Evolutionary conservation across 1,140 invertebrate genomes (phyloP), one percentile per base, ranked within the genome.

Genomic region (Caligus rogercresseyi): DNA sequence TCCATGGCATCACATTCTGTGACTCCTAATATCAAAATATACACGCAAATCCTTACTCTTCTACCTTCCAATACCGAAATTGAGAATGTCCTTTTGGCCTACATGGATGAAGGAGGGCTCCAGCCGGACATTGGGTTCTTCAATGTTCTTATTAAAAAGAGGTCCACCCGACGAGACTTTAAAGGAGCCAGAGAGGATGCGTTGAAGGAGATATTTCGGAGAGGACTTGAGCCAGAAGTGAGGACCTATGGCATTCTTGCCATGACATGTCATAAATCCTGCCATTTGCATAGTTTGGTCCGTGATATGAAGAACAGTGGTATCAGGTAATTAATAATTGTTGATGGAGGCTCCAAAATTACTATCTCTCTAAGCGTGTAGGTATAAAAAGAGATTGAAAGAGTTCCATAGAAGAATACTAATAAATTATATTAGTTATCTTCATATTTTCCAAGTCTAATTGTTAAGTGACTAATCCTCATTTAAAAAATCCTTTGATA

Each of bases 111-210:
- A 1, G 16, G 1, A 16, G 13, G 3, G 2, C 16, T 60, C 15
- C 7, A 60, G 26, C 57, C 57, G 2, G 57, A 60, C 25, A 43
- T 60, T 43, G 57, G 26, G 20, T 60, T 60, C 43, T 60, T 60
- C n/a, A 60, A 60, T 31, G 20, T 25, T 11, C 57, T 60, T 31
- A 60, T 60, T 31, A 25, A 43, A n/a, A 14, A 26, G 26, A 25
- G 57, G 51, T 21, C 26, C 7, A 1, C 15, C 1, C 26, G 57
- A 31, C 18, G 26, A n/a, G 57, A 60, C n/a, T 60, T 25, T 43
- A 2, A 25, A 25, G 7, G 2, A 31, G 57, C 24, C n/a, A 20
- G 26, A 43, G 57, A 52, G 18, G 26, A 43, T 43, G 31, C n/a
- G n/a, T 43, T 43, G 31, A 43, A 43, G 7, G 31, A 43, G n/a